Conservation (phyloP, 2,113 vertebrate species). For the Dissostichus mawsoni region DNA sequence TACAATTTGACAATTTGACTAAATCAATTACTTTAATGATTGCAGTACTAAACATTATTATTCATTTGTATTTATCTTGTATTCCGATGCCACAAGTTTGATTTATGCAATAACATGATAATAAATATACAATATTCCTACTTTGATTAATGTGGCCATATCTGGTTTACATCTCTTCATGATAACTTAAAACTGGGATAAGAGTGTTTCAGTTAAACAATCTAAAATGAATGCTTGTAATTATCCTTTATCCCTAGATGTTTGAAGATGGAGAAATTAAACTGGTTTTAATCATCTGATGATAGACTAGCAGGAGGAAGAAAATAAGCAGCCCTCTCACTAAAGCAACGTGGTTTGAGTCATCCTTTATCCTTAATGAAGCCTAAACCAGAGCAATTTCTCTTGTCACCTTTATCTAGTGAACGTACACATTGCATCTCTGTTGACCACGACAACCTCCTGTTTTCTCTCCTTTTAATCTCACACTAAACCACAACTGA, state of each 20-base stretch:
- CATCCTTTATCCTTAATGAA: conserved; percentile 65
- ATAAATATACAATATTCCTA: neutral
- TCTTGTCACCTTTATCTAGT: conserved; percentile 71
- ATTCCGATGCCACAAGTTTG: neutral
- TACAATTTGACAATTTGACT: neutral
- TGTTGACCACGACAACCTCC: conserved; percentile 35
- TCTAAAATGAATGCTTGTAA: conserved; percentile 20
- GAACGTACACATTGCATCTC: conserved; percentile 54
- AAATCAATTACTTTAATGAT: conserved; percentile 9
- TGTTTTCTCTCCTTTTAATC: conserved; percentile 56
- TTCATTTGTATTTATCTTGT: neutral
- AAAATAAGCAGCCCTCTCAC: conserved; percentile 37
- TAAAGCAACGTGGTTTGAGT: conserved; percentile 43
- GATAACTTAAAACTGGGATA: conserved; percentile 5
- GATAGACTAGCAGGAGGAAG: conserved; percentile 24
- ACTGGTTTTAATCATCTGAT: conserved; percentile 29
- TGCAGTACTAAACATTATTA: neutral
- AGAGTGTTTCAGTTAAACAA: neutral
- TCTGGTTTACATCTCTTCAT: neutral
- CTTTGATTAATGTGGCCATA: neutral
- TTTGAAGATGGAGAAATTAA: conserved; percentile 31
- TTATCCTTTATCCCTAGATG: conserved; percentile 22
- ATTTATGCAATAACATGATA: neutral
- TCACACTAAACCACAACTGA: conserved; percentile 56
- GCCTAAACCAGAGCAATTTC: conserved; percentile 59